Evolutionary conservation across 2,113 vertebrate species (phyloP), one percentile per base, ranked within the genome.

Genomic region (Macaca mulatta): DNA sequence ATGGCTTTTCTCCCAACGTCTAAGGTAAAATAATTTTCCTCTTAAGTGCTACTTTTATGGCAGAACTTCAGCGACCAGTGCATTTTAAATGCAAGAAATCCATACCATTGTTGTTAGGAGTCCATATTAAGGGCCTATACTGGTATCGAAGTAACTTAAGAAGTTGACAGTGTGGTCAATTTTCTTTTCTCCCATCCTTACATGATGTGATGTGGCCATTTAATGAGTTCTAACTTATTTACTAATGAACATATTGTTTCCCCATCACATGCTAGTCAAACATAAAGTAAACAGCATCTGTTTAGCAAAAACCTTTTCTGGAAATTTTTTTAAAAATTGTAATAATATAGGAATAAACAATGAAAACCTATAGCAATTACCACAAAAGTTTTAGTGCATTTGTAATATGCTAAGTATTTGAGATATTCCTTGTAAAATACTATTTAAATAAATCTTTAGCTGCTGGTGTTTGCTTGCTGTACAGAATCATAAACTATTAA

Each of bases 401-500:
- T 74, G 6, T n/a, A 75, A 22, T 45, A 67, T 43, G 69, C 61
- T 72, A 81, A 50, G 67, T 91, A 84, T 77, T 95, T 10, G 70
- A 79, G n/a, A 75, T 91, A 40, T 64, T 93, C 4, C 20, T 61
- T 52, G 18, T 84, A 67, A 91, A 79, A 40, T 7, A 59, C 38
- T 75, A 43, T 8, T 45, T 32, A 67, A 57, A 78, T 78, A 78
- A 93, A 74, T n/a, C 35, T 45, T 86, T 81, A 86, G 30, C 18
- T 75, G 35, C 27, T 70, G 23, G 10, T 64, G 12, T 77, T 89
- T 77, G 23, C 8, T 78, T 89, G n/a, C 23, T 74, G 50, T 55
- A 40, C 3, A 89, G 35, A n/a, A 92, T 83, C 50, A 82, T 85
- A 92, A 95, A 75, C 23, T 87, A 72, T 87, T 78, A 77, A 94